phyloP scores from a whole-genome alignment of 2,113 vertebrate genomes.

The Candoia aspera region DNA sequence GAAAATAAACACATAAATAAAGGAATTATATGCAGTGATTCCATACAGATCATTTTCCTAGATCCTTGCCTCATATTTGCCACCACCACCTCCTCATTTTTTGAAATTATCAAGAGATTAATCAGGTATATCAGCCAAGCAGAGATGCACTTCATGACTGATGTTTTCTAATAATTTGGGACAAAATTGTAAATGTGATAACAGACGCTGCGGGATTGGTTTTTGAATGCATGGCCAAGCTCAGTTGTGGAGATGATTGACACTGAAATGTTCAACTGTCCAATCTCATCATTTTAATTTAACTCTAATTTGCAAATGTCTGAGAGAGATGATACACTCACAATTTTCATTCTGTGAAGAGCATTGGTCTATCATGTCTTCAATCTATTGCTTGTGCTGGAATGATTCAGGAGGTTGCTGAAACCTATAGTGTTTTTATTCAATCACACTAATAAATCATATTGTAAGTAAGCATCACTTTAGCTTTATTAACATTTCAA shows the following conservation, averaged over 20 bases:
- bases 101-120: background rate
- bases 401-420: background rate
- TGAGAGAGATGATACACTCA: background rate
- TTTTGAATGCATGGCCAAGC: background rate
- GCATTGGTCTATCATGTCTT: background rate
- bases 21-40: background rate
- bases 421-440: background rate
- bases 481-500: background rate
- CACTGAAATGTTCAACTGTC: background rate
- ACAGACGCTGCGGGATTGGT: background rate
- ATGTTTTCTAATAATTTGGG: background rate
- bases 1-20: background rate
- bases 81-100: background rate
- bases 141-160: background rate
- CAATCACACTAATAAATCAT: background rate
- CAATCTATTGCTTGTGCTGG: background rate
- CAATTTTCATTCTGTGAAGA: background rate
- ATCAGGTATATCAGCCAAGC: background rate
- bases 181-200: background rate
- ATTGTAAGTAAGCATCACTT: background rate
- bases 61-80: background rate
- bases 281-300: background rate
- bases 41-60: background rate
- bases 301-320: conserved; percentile 8
- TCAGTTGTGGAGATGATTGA: background rate